Conservation (phyloP, 2,888 invertebrate species). For the Hydraecia micacea region DNA sequence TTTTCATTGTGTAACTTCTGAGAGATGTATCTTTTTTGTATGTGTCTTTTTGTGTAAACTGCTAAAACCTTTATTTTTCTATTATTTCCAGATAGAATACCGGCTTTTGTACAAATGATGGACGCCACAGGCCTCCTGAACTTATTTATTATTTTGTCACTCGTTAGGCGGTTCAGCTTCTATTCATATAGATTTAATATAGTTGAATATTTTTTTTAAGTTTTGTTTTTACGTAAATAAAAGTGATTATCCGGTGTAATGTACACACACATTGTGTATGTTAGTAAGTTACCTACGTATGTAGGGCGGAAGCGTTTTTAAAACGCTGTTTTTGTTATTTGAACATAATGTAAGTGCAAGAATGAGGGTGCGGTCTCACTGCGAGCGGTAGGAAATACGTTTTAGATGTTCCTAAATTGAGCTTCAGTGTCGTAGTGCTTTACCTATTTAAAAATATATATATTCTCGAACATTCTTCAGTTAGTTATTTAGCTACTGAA, state of each 20-base stretch:
- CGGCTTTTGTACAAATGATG: conserved; percentile 87
- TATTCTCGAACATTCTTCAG: conserved; percentile 8
- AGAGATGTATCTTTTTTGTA: not conserved
- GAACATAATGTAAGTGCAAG: conserved; percentile 63
- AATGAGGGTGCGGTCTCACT: conserved; percentile 65
- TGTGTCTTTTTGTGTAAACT: not conserved
- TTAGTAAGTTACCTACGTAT: conserved; percentile 77
- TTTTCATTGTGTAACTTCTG: not conserved
- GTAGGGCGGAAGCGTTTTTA: conserved; percentile 74
- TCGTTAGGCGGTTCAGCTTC: conserved; percentile 87
- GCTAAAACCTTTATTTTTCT: conserved; percentile 52
- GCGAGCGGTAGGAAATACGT: conserved; percentile 48
- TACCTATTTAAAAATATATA: conserved; percentile 12
- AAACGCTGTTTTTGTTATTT: conserved; percentile 67
- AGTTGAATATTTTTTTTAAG: conserved; percentile 82
- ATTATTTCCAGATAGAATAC: conserved; percentile 78
- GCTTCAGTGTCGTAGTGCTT: conserved; percentile 49
- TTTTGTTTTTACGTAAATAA: conserved; percentile 82
- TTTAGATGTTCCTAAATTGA: conserved; percentile 53
- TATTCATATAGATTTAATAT: conserved; percentile 87
- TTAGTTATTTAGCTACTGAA: conserved; percentile 9
- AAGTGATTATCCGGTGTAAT: conserved; percentile 68
- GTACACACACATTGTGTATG: conserved; percentile 70
- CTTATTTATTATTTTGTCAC: conserved; percentile 88
- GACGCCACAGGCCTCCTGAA: conserved; percentile 80